Base-by-base conservation (phyloP, 2,113 vertebrate species). In the Meleagris gallopavo region DNA sequence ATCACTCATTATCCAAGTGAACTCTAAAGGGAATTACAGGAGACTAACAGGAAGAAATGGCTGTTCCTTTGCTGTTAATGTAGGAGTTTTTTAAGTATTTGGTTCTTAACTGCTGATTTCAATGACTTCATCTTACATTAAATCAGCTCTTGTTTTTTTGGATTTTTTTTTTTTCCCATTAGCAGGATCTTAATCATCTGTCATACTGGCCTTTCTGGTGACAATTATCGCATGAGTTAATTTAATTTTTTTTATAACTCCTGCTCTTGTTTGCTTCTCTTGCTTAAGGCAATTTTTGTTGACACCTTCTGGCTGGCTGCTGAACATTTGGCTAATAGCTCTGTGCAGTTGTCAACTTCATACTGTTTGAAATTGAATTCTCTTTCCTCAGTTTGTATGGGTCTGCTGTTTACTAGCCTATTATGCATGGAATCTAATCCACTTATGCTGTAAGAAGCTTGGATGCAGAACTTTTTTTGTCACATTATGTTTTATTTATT, bases 401-500 rank as follows among this genome's bases (percentile, higher is more conserved):
- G 21, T 86, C 75, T 90, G 61, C 81, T 89, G n/a, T 94, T 96
- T 95, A 69, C 83, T 88, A 61, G 81, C 86, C 67, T 41, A 65
- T 96, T 96, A 86, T 91, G 76, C 62, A 61, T 46, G 52, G 32
- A 84, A 60, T 83, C 41, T 95, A 93, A 95, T 96, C 90, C 89
- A 96, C 27, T 97, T 96, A 82, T 3, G 12, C 43, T 84, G 62
- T 61, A 89, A 94, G 87, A 82, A 82, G 73, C 82, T 84, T 86
- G 69, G 65, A 93, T 84, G 73, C 19, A 65, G 76, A 55, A 29
- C 4, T 13, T 38, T 64, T 62, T 70, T 75, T 54, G 29, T 77
- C 58, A 66, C 2, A 3, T 88, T 89, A 82, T 93, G 72, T 92
- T 96, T 94, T 94, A 95, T 96, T 96, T 96, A 95, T 88, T 86